These are phyloP conservation scores for Zygogramma bicolorata DNA, from an alignment of 2,888 invertebrate genomes.

Conservation along the genomic window DNA sequence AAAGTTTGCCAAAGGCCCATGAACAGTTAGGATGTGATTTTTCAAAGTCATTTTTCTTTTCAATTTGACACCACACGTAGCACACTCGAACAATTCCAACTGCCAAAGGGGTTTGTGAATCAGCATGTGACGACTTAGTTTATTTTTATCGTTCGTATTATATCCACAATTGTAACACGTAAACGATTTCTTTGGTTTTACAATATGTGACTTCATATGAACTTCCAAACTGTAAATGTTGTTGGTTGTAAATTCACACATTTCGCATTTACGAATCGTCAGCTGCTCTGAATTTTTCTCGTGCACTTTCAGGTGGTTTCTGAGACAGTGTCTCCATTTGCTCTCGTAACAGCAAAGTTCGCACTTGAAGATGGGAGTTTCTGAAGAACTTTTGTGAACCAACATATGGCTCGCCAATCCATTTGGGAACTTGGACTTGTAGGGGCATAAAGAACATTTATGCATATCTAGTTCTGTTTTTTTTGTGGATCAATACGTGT, in stretches of 20 bases:
- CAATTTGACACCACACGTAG: neutral
- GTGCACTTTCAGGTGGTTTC: constrained; percentile 17
- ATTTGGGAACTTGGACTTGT: neutral
- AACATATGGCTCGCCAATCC: constrained; percentile 4
- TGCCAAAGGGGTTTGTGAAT: neutral
- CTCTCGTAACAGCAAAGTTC: constrained; percentile 16
- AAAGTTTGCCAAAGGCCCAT: neutral
- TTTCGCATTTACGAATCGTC: neutral
- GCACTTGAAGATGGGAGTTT: constrained; percentile 7
- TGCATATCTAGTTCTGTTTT: too few relatives aligned
- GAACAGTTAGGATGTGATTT: neutral
- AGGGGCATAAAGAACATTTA: constrained; percentile 19
- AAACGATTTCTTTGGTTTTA: neutral
- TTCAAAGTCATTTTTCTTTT: neutral
- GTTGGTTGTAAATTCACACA: constrained; percentile 1
- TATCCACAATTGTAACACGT: neutral
- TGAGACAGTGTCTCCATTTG: constrained; percentile 16
- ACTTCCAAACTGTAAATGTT: constrained; percentile 3
- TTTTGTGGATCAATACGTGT: too few relatives aligned
- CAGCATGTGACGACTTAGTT: neutral
- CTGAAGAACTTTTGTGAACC: constrained; percentile 6
- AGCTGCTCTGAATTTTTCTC: neutral
- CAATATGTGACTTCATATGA: neutral
- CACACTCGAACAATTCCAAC: neutral
- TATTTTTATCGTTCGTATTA: neutral